A percentile compares a stretch with the other conserved stretches of the same genome.
These are phyloP conservation scores for Neodiprion fabricii DNA, from an alignment of 1,140 invertebrate species.

Conservation along the genomic window DNA sequence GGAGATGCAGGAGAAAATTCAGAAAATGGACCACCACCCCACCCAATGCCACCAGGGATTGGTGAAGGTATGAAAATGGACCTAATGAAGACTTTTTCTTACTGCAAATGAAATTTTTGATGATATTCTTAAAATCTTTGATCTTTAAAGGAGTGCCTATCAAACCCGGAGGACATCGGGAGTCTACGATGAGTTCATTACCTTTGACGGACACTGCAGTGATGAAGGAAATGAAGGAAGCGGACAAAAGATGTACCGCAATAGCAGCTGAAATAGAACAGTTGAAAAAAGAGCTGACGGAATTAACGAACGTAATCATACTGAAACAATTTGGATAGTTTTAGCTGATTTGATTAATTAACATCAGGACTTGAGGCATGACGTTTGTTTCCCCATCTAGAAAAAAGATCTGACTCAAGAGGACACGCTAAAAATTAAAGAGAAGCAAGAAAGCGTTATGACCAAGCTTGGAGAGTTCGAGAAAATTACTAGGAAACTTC, in stretches of 20 bases:
- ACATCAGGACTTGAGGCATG: not conserved
- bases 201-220: slow-evolving; percentile 39
- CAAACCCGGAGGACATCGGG: slow-evolving; percentile 25
- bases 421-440: slow-evolving; percentile 41
- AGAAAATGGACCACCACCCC: slow-evolving; percentile 15
- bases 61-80: slow-evolving; percentile 32
- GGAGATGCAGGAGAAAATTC: not conserved
- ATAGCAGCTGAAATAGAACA: slow-evolving; percentile 40
- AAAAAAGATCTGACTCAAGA: slow-evolving; percentile 51
- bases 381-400: slow-evolving; percentile 30
- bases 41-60: slow-evolving; percentile 28
- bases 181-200: slow-evolving; percentile 35
- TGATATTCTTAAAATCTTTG: not conserved
- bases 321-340: not conserved
- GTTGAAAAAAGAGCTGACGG: slow-evolving; percentile 34
- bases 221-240: slow-evolving; percentile 36
- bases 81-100: slow-evolving; percentile 9
- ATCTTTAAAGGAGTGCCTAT: slow-evolving; percentile 19
- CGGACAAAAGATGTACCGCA: slow-evolving; percentile 35
- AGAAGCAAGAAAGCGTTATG: slow-evolving; percentile 44
- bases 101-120: not conserved
- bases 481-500: slow-evolving; percentile 46
- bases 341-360: not conserved
- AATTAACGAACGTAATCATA: slow-evolving; percentile 35
- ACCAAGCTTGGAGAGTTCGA: slow-evolving; percentile 51